These are phyloP conservation scores for Choristoneura rosaceana DNA, from an alignment of 2,888 invertebrate genomes.

Conservation along the genomic window DNA sequence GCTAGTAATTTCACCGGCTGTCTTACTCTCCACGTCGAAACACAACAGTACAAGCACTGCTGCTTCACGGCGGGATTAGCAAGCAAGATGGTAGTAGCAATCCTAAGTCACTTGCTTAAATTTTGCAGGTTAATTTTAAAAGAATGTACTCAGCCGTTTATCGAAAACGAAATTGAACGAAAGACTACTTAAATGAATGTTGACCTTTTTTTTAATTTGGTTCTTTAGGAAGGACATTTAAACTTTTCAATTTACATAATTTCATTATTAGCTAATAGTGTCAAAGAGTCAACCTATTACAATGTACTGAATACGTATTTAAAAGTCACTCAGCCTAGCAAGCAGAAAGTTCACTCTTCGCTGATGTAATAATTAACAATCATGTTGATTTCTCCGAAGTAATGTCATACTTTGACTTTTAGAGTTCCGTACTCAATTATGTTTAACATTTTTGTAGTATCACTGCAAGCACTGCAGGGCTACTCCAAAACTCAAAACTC, in stretches of 20 bases:
- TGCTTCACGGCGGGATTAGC: no score
- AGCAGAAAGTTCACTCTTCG: neutral
- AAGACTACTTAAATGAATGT: neutral
- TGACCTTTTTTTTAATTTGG: neutral
- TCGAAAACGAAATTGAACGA: no score
- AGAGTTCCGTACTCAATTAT: no score
- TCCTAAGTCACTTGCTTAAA: no score
- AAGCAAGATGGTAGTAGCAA: no score
- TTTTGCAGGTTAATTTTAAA: no score
- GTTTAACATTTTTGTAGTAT: no score
- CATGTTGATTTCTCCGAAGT: neutral
- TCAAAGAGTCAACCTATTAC: neutral
- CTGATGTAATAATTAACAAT: conserved; percentile 9
- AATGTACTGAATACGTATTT: neutral
- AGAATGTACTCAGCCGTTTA: neutral
- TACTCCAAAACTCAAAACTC: no score
- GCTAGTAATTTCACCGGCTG: no score
- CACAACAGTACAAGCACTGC: no score
- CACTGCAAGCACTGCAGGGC: no score
- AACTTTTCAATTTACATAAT: conserved; percentile 6
- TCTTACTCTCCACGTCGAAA: no score
- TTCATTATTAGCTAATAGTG: neutral
- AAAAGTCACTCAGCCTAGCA: neutral
- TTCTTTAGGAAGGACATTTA: neutral
- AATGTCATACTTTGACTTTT: neutral